These are phyloP conservation scores for Mercenaria mercenaria DNA, from an alignment of 1,140 invertebrate species.

Conservation along the genomic window DNA sequence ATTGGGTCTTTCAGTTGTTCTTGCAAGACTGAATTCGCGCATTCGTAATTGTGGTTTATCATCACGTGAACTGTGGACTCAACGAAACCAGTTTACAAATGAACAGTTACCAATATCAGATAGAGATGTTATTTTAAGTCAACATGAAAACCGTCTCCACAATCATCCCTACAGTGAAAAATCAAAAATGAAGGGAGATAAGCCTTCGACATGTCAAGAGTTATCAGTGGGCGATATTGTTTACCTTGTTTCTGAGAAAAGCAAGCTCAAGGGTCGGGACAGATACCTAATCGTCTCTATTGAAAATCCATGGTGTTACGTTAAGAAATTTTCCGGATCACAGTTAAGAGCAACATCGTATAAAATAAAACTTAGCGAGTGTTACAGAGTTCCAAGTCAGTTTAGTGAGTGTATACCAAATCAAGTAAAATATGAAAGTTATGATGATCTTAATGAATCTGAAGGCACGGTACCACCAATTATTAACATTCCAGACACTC, in stretches of 20 bases:
- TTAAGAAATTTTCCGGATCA: constrained; percentile 21
- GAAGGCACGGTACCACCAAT: not conserved
- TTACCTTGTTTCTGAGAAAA: constrained; percentile 59
- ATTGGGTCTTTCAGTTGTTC: not conserved
- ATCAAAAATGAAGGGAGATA: not conserved
- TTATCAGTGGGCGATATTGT: constrained; percentile 62
- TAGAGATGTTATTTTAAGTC: not conserved
- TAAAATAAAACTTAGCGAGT: constrained; percentile 52
- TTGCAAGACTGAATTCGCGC: constrained; percentile 40
- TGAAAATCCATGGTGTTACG: constrained; percentile 1
- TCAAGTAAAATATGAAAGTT: constrained; percentile 18
- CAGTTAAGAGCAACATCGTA: not conserved
- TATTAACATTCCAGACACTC: not conserved
- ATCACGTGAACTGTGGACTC: constrained; percentile 24
- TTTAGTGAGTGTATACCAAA: not conserved
- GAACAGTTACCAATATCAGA: constrained; percentile 5
- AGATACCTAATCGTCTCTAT: not conserved
- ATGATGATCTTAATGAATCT: not conserved
- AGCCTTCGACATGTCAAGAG: not conserved
- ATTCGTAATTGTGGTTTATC: not conserved
- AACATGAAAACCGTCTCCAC: not conserved
- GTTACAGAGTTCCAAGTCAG: constrained; percentile 32
- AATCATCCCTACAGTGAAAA: constrained; percentile 22
- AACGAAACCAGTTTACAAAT: constrained; percentile 36
- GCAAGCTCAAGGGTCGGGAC: not conserved